A percentile compares a stretch with the other conserved stretches of the same genome.
Evolutionary conservation across 2,113 vertebrate species (phyloP).

Genomic region (Charadrius vociferus): DNA sequence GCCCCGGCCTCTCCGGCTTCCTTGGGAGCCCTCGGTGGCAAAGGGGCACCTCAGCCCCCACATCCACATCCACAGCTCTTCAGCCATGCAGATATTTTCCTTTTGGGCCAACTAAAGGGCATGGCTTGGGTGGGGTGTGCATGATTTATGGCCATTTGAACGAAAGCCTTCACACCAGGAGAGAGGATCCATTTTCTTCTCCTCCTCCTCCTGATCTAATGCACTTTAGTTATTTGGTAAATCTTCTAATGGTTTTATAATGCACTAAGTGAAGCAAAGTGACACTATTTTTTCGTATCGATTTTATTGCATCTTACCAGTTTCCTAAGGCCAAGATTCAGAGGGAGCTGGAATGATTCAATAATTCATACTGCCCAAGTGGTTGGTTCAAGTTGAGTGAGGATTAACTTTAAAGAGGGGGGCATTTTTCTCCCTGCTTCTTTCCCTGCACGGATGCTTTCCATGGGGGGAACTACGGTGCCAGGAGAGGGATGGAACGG

Average conservation of each 20-base stretch:
- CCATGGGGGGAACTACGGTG: rapidly evolving
- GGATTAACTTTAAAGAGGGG: background rate
- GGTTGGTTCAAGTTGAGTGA: background rate
- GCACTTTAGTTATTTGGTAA: constrained; percentile 68
- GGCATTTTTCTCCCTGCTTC: background rate
- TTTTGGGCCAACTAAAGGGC: background rate
- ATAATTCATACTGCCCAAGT: constrained; percentile 56
- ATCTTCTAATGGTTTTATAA: constrained; percentile 71
- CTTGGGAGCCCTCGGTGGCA: background rate
- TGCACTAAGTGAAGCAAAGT: constrained; percentile 59
- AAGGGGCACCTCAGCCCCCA: background rate
- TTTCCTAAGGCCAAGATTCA: constrained; percentile 27
- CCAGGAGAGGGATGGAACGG: background rate
- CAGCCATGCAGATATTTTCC: background rate
- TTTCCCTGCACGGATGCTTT: background rate
- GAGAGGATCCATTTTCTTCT: constrained; percentile 49
- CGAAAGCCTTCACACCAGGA: background rate
- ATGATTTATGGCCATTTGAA: constrained; percentile 31
- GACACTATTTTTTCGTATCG: constrained; percentile 42
- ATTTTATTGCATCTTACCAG: constrained; percentile 51
- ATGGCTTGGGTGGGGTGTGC: background rate
- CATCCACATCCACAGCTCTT: background rate
- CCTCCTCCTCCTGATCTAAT: constrained; percentile 45
- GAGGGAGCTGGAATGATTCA: constrained; percentile 51
- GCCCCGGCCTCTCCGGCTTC: background rate